A percentile compares a stretch with the other conserved stretches of the same genome.
Conservation (phyloP, 2,797 vertebrate genomes). For the Jordanella pulchra region DNA sequence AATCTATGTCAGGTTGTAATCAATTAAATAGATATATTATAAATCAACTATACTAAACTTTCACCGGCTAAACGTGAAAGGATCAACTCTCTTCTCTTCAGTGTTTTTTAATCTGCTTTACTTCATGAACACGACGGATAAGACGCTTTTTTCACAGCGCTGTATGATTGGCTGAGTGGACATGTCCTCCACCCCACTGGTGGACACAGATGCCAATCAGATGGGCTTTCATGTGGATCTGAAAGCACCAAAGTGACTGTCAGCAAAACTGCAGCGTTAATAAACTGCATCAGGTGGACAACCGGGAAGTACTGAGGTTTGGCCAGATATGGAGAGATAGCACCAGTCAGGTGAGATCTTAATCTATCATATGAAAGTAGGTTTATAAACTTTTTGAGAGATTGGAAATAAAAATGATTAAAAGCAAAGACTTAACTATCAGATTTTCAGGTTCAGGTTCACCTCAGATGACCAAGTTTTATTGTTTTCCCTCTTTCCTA, state of each 20-base stretch:
- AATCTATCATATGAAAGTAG: slow-evolving; percentile 40
- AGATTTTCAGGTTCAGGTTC: background rate
- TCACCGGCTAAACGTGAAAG: background rate
- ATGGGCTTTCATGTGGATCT: slow-evolving; percentile 26
- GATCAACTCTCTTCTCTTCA: slow-evolving; percentile 21
- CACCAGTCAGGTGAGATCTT: slow-evolving; percentile 16
- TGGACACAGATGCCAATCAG: slow-evolving; percentile 40
- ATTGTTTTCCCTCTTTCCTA: background rate
- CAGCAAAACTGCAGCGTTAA: slow-evolving; percentile 40
- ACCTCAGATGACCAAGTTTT: background rate
- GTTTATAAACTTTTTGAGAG: slow-evolving; percentile 3
- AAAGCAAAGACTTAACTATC: background rate
- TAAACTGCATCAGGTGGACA: slow-evolving; percentile 1
- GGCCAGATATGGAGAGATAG: background rate
- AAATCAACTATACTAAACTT: background rate
- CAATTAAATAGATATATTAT: background rate
- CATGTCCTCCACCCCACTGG: slow-evolving; percentile 52
- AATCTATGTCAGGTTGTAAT: too few species aligned
- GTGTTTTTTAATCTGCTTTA: slow-evolving; percentile 65
- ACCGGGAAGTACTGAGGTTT: background rate
- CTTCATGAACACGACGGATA: slow-evolving; percentile 8
- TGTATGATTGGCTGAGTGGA: slow-evolving; percentile 40
- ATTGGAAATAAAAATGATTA: background rate
- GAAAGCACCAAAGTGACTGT: slow-evolving; percentile 39
- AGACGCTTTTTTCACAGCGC: background rate